Base-by-base conservation (phyloP, 2,888 invertebrate genomes). In the Opisthograptis luteolata region DNA sequence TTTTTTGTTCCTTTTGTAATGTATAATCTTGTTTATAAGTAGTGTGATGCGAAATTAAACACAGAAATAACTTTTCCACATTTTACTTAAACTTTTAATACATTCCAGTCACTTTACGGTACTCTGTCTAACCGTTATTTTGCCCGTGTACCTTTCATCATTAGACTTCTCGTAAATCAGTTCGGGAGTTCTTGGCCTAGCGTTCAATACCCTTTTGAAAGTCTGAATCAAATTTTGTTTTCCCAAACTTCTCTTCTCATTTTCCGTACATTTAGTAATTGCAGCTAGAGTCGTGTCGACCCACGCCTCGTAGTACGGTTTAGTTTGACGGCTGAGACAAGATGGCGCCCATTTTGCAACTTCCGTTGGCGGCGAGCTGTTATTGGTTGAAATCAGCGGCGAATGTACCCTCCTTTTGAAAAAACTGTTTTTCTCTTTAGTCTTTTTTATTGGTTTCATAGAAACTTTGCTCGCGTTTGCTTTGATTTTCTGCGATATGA, bases 241-340 rank as follows among this genome's bases (percentile, higher is more conserved):
- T 9, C 73, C 68, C 0, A 67, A 17, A 25, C 47, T 53, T 5
- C 62, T n/a, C 28, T 67, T 70, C 1, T 83, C 73, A 0, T 70
- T 62, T 19, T 68, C 65, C 0, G 70, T 54, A n/a, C 62, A 60
- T 49, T 70, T 81, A 0, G 79, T 65, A 0, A 82, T 66, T 0
- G 85, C 84, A 0, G 84, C 73, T 0, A 84, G 36, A 0, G 81
- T 81, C 0, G 83, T 86, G 28, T 81, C 67, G 0, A 89, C 77
- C 88, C 88, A 89, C 0, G 88, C 88, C 30, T 87, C 87, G 62
- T 89, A 88, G 25, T 86, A 87, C 0, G 81, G 82, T 35, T 77
- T 77, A 0, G 84, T 80, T n/a, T 80, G 76, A 0, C 66, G 58
- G 1, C 66, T 74, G 0, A 77, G 45, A 1, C 71, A 71, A 0